A percentile compares a stretch with the other conserved stretches of the same genome.
phyloP scores from a whole-genome alignment of 1,140 invertebrate species.

The Phymorhynchus buccinoides region DNA sequence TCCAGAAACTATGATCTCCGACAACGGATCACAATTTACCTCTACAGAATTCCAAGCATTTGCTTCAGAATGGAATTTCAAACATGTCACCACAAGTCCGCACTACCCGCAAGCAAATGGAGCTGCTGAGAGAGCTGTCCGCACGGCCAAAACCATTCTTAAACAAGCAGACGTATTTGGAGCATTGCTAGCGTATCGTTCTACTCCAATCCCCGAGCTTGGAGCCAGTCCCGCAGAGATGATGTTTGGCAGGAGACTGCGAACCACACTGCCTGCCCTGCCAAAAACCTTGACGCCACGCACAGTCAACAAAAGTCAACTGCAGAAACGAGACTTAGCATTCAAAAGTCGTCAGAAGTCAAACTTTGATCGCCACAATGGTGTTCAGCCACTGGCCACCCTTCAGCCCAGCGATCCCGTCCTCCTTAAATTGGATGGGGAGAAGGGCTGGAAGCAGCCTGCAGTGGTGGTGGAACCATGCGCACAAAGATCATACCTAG shows the following conservation, averaged over 20 bases:
- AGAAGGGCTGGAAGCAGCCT: background rate
- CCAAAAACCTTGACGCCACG: background rate
- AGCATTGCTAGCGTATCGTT: background rate
- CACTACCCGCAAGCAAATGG: constrained; percentile 51
- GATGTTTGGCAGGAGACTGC: background rate
- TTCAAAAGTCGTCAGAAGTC: background rate
- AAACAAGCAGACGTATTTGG: background rate
- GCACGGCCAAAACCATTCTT: constrained; percentile 49
- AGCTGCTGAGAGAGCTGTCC: constrained; percentile 47
- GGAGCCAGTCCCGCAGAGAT: background rate
- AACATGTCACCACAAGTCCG: constrained; percentile 48
- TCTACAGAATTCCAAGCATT: constrained; percentile 51
- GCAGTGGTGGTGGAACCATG: background rate
- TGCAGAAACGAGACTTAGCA: background rate
- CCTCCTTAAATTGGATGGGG: background rate
- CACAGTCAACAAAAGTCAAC: background rate
- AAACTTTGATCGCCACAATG: background rate
- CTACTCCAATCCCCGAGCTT: background rate
- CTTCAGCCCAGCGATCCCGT: background rate
- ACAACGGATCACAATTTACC: constrained; percentile 56
- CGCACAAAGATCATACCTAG: background rate
- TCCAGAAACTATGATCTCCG: constrained; percentile 46
- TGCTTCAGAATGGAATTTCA: constrained; percentile 45
- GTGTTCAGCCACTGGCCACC: background rate
- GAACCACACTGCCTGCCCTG: background rate